These are phyloP conservation scores for Magallana gigas DNA, from an alignment of 1,140 invertebrate species.

Conservation along the genomic window DNA sequence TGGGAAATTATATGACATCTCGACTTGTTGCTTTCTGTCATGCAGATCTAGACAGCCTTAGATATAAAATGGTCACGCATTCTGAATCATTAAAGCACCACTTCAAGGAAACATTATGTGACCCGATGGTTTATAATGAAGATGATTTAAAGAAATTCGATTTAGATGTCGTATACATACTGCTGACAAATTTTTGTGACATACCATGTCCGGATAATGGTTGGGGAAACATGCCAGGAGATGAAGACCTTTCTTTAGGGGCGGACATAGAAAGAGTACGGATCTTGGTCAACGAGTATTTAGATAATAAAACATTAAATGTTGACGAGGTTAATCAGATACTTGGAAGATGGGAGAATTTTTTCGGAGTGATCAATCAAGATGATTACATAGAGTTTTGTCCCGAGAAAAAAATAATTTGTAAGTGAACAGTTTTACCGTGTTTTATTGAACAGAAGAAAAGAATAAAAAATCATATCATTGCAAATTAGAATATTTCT, in stretches of 20 bases:
- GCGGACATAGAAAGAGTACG: constrained; percentile 1
- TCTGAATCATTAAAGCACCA: too few relatives aligned
- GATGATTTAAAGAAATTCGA: not conserved
- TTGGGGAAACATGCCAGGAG: not conserved
- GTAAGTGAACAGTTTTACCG: not conserved
- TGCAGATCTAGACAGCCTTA: too few relatives aligned
- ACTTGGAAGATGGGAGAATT: not conserved
- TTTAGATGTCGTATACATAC: not conserved
- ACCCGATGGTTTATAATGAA: too few relatives aligned
- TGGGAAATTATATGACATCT: too few relatives aligned
- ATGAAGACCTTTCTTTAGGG: not conserved
- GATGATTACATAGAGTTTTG: not conserved
- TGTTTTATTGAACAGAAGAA: too few relatives aligned
- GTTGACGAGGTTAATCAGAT: not conserved
- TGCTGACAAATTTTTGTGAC: constrained; percentile 16
- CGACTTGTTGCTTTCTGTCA: too few relatives aligned
- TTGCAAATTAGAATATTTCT: too few relatives aligned
- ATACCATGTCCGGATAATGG: not conserved
- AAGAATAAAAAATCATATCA: too few relatives aligned
- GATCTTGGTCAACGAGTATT: not conserved
- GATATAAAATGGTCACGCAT: too few relatives aligned
- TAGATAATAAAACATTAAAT: not conserved
- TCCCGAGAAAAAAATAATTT: not conserved
- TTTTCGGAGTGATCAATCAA: not conserved
- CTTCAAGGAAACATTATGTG: too few relatives aligned